Evolutionary conservation across 2,113 vertebrate species (phyloP).

Genomic region (Vidua chalybeata): DNA sequence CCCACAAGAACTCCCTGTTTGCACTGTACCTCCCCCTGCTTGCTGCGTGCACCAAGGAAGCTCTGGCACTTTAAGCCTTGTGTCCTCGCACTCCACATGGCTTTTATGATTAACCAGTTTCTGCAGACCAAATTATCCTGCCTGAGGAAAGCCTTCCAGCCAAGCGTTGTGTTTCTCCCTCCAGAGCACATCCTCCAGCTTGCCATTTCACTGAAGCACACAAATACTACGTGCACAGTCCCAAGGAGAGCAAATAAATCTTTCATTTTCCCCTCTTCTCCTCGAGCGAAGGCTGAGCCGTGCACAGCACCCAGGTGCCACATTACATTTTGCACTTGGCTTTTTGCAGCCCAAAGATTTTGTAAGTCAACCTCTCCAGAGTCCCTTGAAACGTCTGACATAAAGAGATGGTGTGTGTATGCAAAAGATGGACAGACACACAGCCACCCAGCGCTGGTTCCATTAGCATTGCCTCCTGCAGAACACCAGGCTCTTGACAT

Average conservation of each 20-base stretch:
- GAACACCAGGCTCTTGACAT: neutral
- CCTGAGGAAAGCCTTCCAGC: neutral
- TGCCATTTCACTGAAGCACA: neutral
- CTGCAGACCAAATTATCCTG: neutral
- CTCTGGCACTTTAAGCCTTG: neutral
- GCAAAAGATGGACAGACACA: neutral
- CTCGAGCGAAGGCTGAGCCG: neutral
- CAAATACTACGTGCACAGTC: neutral
- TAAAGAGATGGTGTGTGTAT: neutral
- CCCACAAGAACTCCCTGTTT: neutral
- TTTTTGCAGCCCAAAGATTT: neutral
- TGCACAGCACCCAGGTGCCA: neutral
- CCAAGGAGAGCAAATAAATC: neutral
- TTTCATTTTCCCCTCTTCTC: neutral
- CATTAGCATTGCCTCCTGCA: neutral
- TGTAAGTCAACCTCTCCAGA: neutral
- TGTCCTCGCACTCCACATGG: accelerated
- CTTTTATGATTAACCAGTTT: neutral
- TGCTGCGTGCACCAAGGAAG: neutral
- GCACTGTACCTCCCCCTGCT: neutral
- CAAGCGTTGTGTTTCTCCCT: neutral
- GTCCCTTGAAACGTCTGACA: neutral
- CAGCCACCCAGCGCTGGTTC: neutral
- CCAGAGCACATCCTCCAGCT: neutral
- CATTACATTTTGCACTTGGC: neutral